Conservation (phyloP, 2,888 invertebrate genomes). For the Tiliacea aurago region DNA sequence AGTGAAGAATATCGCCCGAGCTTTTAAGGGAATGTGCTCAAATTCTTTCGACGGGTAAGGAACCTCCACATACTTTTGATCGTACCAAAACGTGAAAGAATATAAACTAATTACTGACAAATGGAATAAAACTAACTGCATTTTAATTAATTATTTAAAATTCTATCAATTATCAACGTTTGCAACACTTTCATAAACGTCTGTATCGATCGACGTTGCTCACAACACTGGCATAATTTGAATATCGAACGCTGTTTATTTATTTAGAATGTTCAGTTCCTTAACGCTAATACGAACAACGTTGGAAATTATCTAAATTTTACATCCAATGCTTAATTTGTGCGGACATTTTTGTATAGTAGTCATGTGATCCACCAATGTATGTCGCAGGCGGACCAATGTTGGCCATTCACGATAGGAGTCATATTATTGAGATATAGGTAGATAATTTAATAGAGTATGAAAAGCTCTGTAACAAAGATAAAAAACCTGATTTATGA, state of each 20-base stretch:
- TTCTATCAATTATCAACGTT: constrained; percentile 3
- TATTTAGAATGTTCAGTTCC: constrained; percentile 29
- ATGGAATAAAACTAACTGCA: constrained; percentile 74
- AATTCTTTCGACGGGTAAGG: constrained; percentile 74
- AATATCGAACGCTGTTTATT: constrained; percentile 42
- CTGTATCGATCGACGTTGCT: constrained; percentile 23
- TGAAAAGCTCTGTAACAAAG: neutral
- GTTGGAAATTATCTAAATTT: neutral
- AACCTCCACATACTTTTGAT: constrained; percentile 78
- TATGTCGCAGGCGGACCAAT: neutral
- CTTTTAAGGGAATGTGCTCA: constrained; percentile 75
- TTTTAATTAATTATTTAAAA: constrained; percentile 30
- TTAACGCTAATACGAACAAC: constrained; percentile 27
- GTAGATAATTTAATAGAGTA: constrained; percentile 4
- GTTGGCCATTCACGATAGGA: neutral
- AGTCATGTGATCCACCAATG: neutral
- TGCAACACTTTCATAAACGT: constrained; percentile 45
- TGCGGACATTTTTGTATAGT: neutral
- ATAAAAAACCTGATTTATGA: neutral
- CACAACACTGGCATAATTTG: constrained; percentile 41
- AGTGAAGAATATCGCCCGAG: constrained; percentile 78
- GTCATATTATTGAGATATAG: neutral
- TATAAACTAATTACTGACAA: constrained; percentile 73
- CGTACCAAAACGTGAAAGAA: constrained; percentile 78
- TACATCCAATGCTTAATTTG: constrained; percentile 2